Evolutionary conservation across 2,888 invertebrate genomes (phyloP).

Genomic region (Nymphalis urticae): DNA sequence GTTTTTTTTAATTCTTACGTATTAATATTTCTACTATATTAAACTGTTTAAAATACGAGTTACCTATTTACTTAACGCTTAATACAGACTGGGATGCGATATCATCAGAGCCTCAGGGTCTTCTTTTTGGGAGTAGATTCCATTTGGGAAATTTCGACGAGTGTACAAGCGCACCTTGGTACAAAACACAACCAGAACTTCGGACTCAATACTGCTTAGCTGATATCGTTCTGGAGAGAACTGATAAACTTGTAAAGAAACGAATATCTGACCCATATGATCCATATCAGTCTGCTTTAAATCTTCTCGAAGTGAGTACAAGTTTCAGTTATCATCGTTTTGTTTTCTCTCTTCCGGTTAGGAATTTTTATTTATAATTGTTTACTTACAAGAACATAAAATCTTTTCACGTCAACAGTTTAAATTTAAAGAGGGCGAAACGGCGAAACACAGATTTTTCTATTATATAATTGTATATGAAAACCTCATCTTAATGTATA

Average conservation of each 20-base stretch:
- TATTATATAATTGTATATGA: no score
- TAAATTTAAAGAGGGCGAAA: no score
- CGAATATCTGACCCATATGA: slow-evolving; percentile 50
- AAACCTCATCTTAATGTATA: no score
- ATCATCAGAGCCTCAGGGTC: slow-evolving; percentile 79
- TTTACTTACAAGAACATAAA: no score
- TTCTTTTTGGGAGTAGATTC: slow-evolving; percentile 79
- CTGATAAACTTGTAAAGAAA: slow-evolving; percentile 52
- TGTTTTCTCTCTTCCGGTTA: no score
- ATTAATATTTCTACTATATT: not conserved
- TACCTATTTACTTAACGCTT: not conserved
- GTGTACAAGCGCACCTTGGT: slow-evolving; percentile 72
- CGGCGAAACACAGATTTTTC: no score
- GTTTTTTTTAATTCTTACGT: no score
- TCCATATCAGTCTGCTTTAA: slow-evolving; percentile 70
- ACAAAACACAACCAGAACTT: slow-evolving; percentile 53
- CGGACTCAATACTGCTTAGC: slow-evolving; percentile 76
- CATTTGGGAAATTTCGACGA: slow-evolving; percentile 84
- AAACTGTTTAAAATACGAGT: no score
- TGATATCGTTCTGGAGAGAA: slow-evolving; percentile 67
- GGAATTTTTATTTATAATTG: no score
- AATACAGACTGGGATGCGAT: slow-evolving; percentile 83
- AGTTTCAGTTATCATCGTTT: not conserved
- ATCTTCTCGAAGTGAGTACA: slow-evolving; percentile 67
- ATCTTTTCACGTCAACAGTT: no score